Evolutionary conservation across 2,797 vertebrate species (phyloP).

Genomic region (Tauraco hartlaubi): DNA sequence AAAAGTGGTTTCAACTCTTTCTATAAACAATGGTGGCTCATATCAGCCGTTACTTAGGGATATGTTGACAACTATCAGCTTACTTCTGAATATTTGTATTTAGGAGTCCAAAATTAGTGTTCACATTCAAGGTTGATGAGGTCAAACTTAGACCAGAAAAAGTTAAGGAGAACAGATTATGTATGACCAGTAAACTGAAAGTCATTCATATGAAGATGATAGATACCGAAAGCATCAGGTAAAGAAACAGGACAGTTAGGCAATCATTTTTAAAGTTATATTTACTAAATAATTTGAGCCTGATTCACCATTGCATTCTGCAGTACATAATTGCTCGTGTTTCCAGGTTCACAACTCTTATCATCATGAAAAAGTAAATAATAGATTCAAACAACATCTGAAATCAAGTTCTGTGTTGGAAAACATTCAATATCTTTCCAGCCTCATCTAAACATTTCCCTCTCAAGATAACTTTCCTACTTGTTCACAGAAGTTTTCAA

Average conservation of each 20-base stretch:
- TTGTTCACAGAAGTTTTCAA: conserved; percentile 4
- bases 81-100: background rate
- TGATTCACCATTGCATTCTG: background rate
- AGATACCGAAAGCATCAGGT: background rate
- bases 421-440: conserved; percentile 29
- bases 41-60: background rate
- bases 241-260: background rate
- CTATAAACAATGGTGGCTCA: background rate
- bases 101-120: background rate
- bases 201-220: background rate
- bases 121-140: background rate
- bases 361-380: conserved; percentile 12
- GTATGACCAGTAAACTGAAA: background rate
- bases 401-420: conserved; percentile 21
- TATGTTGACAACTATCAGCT: background rate
- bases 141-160: background rate
- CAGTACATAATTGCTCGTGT: background rate
- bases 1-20: background rate
- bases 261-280: background rate
- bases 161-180: background rate
- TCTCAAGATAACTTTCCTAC: conserved; percentile 28
- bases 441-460: conserved; percentile 14
- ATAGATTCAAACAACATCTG: background rate
- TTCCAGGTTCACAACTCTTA: background rate
- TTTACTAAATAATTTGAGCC: background rate